Conservation (phyloP, 2,888 invertebrate species). For the Lepidochrysops patricia region DNA sequence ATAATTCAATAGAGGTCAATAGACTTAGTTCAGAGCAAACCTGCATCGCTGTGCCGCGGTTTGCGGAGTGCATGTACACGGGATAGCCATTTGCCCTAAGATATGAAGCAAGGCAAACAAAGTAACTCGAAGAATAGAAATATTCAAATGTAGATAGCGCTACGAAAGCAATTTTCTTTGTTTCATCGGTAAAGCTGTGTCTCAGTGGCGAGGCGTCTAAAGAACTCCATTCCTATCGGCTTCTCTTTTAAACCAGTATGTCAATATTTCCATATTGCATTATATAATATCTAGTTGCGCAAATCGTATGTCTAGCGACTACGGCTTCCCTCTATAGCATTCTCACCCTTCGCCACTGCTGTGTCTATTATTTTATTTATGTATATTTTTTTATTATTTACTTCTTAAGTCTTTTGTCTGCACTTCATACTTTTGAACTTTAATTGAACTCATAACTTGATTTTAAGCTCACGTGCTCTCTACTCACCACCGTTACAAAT, state of each 20-base stretch:
- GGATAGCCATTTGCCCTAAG: not conserved
- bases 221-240: no score
- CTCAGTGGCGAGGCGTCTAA: no score
- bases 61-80: not conserved
- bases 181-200: not conserved
- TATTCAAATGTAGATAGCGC: not conserved
- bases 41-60: not conserved
- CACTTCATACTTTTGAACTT: not conserved
- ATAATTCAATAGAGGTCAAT: slow-evolving; percentile 5
- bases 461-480: not conserved
- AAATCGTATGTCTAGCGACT: no score
- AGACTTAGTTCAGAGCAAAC: not conserved
- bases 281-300: no score
- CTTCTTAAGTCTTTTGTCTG: not conserved
- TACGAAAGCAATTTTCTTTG: not conserved
- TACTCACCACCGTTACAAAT: not conserved
- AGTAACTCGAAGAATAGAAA: not conserved
- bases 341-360: no score
- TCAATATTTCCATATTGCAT: no score
- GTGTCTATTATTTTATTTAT: no score
- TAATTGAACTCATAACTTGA: not conserved
- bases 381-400: no score
- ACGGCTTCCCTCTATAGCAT: no score
- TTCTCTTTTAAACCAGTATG: no score
- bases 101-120: not conserved